Percentiles rank a stretch among this genome's conserved stretches.
phyloP scores from a whole-genome alignment of 1,140 invertebrate species.

The Chrysoperla carnea region DNA sequence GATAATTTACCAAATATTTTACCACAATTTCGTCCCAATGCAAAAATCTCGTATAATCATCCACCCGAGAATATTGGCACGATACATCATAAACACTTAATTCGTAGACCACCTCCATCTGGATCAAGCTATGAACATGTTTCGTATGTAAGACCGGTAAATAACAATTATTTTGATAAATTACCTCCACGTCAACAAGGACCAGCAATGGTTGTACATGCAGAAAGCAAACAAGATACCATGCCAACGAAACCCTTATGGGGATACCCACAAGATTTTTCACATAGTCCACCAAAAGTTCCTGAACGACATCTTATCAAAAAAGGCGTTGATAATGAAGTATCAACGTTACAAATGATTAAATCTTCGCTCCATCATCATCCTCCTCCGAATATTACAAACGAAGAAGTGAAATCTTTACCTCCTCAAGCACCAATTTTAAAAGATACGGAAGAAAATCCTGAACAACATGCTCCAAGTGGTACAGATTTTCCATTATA shows the following conservation, averaged over 20 bases:
- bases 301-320: conserved; percentile 7
- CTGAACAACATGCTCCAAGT: conserved; percentile 1
- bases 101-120: conserved; percentile 17
- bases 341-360: conserved; percentile 48
- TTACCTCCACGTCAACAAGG: conserved; percentile 27
- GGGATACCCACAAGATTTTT: conserved; percentile 14
- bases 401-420: conserved; percentile 1
- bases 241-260: neutral
- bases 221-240: conserved; percentile 1
- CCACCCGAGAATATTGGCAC: conserved; percentile 23
- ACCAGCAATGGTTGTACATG: conserved; percentile 11
- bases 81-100: conserved; percentile 15
- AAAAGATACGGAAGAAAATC: no score
- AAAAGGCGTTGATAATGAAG: conserved; percentile 15
- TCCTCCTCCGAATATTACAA: conserved; percentile 11
- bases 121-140: conserved; percentile 17
- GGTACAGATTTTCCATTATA: conserved; percentile 31
- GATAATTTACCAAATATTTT: conserved; percentile 43
- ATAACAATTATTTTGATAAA: conserved; percentile 19
- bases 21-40: conserved; percentile 50
- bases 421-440: neutral
- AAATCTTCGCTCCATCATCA: conserved; percentile 20
- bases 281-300: conserved; percentile 17
- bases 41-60: conserved; percentile 34
- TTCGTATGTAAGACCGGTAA: no score